These are phyloP conservation scores for Drosophila ironensis DNA, from an alignment of 1,140 invertebrate genomes.

Conservation along the genomic window DNA sequence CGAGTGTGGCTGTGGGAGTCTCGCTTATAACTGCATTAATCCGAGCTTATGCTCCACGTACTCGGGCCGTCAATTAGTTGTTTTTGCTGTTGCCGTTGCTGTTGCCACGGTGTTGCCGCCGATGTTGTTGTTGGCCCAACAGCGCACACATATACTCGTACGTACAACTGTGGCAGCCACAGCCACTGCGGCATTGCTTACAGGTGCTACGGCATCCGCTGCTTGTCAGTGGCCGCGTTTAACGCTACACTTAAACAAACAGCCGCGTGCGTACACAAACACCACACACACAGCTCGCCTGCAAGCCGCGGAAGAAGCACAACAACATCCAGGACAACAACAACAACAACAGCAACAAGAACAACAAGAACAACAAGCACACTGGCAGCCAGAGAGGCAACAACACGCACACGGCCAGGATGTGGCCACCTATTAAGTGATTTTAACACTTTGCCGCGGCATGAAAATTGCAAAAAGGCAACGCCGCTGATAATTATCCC, in stretches of 20 bases:
- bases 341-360: too few relatives aligned
- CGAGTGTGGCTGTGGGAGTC: slow-evolving; percentile 17
- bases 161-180: slow-evolving; percentile 8
- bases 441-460: slow-evolving; percentile 73
- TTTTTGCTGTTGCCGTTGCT: slow-evolving; percentile 1
- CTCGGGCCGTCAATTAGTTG: slow-evolving; percentile 46
- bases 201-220: slow-evolving; percentile 33
- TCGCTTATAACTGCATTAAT: slow-evolving; percentile 71
- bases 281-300: slow-evolving; percentile 33
- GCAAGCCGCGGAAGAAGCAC: slow-evolving; percentile 34
- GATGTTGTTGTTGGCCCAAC: slow-evolving; percentile 63
- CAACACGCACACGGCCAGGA: slow-evolving; percentile 32
- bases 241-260: slow-evolving; percentile 79
- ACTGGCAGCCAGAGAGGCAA: slow-evolving; percentile 7
- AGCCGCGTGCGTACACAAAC: slow-evolving; percentile 71
- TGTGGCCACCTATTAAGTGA: slow-evolving; percentile 74
- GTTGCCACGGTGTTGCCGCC: slow-evolving; percentile 1
- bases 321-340: slow-evolving; percentile 10
- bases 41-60: slow-evolving; percentile 60
- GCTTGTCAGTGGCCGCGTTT: slow-evolving; percentile 71
- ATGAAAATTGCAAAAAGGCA: slow-evolving; percentile 80
- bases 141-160: too few relatives aligned
- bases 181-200: slow-evolving; percentile 29
- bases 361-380: too few relatives aligned
- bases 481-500: slow-evolving; percentile 76